Base-by-base conservation (phyloP, 1,140 invertebrate genomes). In the Conus ventricosus region DNA sequence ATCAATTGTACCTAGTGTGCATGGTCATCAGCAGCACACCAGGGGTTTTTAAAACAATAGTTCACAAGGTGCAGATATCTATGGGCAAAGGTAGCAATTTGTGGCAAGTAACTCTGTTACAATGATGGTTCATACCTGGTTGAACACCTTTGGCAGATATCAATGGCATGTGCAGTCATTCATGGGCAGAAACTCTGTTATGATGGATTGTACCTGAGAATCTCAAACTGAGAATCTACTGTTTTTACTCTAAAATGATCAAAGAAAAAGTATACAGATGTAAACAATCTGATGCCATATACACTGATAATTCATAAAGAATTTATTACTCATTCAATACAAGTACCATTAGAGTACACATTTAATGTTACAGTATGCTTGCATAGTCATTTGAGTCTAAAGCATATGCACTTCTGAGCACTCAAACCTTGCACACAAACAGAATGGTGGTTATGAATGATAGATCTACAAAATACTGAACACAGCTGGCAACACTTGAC, bases 321-420 rank as follows among this genome's bases (percentile, higher is more conserved):
- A 8, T 81, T 81, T 81, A 81, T 81, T 81, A 54, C 80, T 54
- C 80, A 81, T 23, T 23, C 80, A 81, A 13, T 54, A 54, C 80
- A 81, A 51, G 23, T 81, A 81, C 39, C 54, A 51, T 54, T 39
- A 25, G 80, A 51, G 20, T 81, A 81, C 67, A 81, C 80, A 81
- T 81, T 53, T 81, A 81, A 13, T 81, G 80, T 54, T 81, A 81
- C 80, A 54, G 25, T 81, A 81, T 81, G 80, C 80, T 81, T 81
- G 80, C 80, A 81, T 81, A 81, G 15, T 81, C 80, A 81, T 51
- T 51, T 81, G 20, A 71, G 5, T 81, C 80, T 81, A 81, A 23
- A 13, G 80, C 80, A 81, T 81, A 81, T 81, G 17, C 39, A 23
- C 80, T 81, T 81, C 80, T 81, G 80, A 81, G 80, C 80, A 81